These are phyloP conservation scores for Vanacampus margaritifer DNA, from an alignment of 2,113 vertebrate genomes.

Conservation along the genomic window DNA sequence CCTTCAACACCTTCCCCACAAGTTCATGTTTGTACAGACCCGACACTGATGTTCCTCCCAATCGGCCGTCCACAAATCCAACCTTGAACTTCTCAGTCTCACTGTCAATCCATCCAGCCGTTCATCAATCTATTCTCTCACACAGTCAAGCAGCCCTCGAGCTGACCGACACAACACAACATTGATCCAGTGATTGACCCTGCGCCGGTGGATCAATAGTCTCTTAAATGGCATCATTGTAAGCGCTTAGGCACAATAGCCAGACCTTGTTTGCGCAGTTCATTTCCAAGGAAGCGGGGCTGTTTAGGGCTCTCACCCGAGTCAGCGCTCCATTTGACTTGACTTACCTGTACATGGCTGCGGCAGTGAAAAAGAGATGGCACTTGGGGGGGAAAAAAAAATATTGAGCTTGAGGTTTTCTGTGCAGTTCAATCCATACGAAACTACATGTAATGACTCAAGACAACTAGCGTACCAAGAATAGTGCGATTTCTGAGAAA, in stretches of 20 bases:
- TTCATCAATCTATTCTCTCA: constrained; percentile 34
- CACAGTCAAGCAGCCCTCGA: constrained; percentile 24
- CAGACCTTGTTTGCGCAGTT: constrained; percentile 61
- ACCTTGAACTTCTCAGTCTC: constrained; percentile 38
- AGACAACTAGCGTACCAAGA: constrained; percentile 3
- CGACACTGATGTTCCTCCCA: constrained; percentile 18
- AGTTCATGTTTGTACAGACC: constrained; percentile 30
- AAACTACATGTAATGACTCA: constrained; percentile 30
- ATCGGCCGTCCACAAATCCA: constrained; percentile 20
- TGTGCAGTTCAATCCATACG: constrained; percentile 14
- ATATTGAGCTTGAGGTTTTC: constrained; percentile 23
- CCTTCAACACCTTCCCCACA: constrained; percentile 5
- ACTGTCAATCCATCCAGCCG: constrained; percentile 39
- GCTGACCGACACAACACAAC: constrained; percentile 43
- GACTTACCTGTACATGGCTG: constrained; percentile 28
- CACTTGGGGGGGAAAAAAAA: constrained; percentile 10
- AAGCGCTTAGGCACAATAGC: constrained; percentile 63
- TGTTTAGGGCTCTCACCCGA: constrained; percentile 29
- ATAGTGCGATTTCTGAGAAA: not conserved
- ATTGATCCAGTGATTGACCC: constrained; percentile 73
- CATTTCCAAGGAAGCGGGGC: constrained; percentile 60
- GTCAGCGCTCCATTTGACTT: constrained; percentile 40
- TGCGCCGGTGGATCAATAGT: constrained; percentile 66
- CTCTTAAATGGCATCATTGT: constrained; percentile 72
- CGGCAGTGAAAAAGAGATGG: constrained; percentile 17